phyloP scores from a whole-genome alignment of 2,888 invertebrate species.

The Gryllus longicercus region DNA sequence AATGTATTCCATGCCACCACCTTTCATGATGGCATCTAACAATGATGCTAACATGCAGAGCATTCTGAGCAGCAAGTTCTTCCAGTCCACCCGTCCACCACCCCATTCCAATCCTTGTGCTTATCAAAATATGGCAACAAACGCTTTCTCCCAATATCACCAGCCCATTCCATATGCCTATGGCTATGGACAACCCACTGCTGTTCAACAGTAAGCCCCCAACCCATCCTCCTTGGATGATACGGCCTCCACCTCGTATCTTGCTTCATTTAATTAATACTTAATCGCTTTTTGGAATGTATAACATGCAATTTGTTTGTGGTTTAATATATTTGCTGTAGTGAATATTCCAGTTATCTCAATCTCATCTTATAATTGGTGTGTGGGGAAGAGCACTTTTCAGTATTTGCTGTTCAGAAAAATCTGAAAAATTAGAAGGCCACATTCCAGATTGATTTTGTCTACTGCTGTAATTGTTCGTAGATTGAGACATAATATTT shows the following conservation, averaged over 20 bases:
- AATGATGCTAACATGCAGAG: slow-evolving; percentile 54
- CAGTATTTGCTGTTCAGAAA: slow-evolving; percentile 33
- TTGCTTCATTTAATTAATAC: slow-evolving; percentile 31
- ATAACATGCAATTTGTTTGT: slow-evolving; percentile 22
- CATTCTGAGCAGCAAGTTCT: slow-evolving; percentile 67
- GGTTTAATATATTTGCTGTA: slow-evolving; percentile 30
- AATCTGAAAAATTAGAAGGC: slow-evolving; percentile 31
- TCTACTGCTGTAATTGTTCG: slow-evolving; percentile 33
- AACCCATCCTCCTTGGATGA: slow-evolving; percentile 28
- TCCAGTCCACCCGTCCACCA: slow-evolving; percentile 62
- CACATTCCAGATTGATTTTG: slow-evolving; percentile 39
- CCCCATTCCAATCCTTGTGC: slow-evolving; percentile 56
- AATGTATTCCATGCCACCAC: slow-evolving; percentile 48
- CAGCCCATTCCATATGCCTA: slow-evolving; percentile 42
- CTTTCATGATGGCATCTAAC: slow-evolving; percentile 48
- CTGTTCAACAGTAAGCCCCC: slow-evolving; percentile 66
- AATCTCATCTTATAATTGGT: slow-evolving; percentile 37
- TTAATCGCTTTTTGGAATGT: slow-evolving; percentile 29
- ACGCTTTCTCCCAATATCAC: slow-evolving; percentile 53
- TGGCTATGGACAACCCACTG: slow-evolving; percentile 41
- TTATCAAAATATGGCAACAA: slow-evolving; percentile 62
- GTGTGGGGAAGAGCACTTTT: slow-evolving; percentile 39
- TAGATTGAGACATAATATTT: slow-evolving; percentile 40
- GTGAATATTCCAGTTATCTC: slow-evolving; percentile 25
- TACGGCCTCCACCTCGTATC: slow-evolving; percentile 28